These are phyloP conservation scores for Hiodon alosoides DNA, from an alignment of 2,113 vertebrate species.

Conservation along the genomic window DNA sequence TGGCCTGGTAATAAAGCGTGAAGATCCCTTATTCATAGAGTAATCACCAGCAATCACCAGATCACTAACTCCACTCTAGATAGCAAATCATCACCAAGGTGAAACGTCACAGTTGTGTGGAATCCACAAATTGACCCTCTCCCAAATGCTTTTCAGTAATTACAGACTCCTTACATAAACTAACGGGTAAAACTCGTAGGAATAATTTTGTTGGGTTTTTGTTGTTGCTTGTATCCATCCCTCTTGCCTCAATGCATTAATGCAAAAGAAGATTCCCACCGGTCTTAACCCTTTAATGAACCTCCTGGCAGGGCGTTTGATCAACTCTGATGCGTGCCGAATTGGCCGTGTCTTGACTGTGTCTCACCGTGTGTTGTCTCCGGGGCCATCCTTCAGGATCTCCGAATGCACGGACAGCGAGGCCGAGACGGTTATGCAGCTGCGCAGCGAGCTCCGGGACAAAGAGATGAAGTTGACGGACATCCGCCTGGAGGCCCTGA, in stretches of 20 bases:
- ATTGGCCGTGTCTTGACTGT: background rate
- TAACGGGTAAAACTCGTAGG: too few species aligned
- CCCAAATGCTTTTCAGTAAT: too few species aligned
- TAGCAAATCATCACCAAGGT: background rate
- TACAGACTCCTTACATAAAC: too few species aligned
- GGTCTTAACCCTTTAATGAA: too few species aligned
- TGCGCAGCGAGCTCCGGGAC: slow-evolving; percentile 89
- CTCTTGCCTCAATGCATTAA: too few species aligned
- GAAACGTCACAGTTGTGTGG: background rate
- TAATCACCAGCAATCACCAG: background rate
- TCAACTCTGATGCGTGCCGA: too few species aligned
- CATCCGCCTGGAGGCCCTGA: slow-evolving; percentile 93
- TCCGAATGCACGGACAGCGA: slow-evolving; percentile 88
- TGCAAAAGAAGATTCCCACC: too few species aligned
- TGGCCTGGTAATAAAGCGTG: slow-evolving; percentile 16
- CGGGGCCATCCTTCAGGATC: slow-evolving; percentile 57
- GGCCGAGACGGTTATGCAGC: slow-evolving; percentile 90
- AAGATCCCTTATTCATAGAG: background rate
- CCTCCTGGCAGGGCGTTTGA: too few species aligned
- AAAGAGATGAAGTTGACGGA: slow-evolving; percentile 99
- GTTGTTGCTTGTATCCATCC: too few species aligned
- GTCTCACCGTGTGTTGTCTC: background rate
- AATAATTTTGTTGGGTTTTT: too few species aligned
- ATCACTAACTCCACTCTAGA: background rate
- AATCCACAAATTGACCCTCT: too few species aligned